Evolutionary conservation across 2,113 vertebrate genomes (phyloP).

Genomic region (Ceratotherium simum): DNA sequence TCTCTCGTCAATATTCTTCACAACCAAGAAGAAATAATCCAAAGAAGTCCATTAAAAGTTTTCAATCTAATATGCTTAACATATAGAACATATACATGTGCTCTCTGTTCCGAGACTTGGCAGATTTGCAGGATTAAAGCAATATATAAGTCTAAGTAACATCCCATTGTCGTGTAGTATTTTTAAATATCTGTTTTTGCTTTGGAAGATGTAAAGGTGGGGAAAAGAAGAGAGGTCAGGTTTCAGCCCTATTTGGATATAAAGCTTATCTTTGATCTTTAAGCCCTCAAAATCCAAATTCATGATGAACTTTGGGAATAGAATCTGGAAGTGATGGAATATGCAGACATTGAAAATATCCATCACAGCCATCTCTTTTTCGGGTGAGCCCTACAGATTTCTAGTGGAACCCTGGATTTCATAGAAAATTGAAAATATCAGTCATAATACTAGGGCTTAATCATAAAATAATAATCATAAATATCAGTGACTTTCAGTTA

Average conservation of each 20-base stretch:
- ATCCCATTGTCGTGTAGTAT: background rate
- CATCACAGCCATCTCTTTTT: background rate
- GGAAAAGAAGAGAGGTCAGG: background rate
- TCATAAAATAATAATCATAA: background rate
- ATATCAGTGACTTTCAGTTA: background rate
- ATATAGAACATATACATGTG: accelerated
- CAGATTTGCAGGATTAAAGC: background rate
- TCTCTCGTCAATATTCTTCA: background rate
- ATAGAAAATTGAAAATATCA: background rate
- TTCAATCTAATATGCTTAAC: background rate
- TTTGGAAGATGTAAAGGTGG: background rate
- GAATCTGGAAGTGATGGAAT: background rate
- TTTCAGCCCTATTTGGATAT: background rate
- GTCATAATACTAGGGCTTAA: background rate
- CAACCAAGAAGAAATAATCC: background rate
- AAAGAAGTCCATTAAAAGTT: background rate
- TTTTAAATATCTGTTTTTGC: background rate
- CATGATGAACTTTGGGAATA: background rate
- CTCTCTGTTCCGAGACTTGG: background rate
- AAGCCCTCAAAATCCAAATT: background rate
- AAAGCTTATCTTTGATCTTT: background rate
- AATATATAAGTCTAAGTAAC: background rate
- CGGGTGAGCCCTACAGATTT: background rate
- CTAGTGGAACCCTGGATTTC: background rate
- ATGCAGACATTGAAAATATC: background rate